A percentile compares a stretch with the other conserved stretches of the same genome.
Conservation (phyloP, 2,797 vertebrate species). For the Esox masquinongy region DNA sequence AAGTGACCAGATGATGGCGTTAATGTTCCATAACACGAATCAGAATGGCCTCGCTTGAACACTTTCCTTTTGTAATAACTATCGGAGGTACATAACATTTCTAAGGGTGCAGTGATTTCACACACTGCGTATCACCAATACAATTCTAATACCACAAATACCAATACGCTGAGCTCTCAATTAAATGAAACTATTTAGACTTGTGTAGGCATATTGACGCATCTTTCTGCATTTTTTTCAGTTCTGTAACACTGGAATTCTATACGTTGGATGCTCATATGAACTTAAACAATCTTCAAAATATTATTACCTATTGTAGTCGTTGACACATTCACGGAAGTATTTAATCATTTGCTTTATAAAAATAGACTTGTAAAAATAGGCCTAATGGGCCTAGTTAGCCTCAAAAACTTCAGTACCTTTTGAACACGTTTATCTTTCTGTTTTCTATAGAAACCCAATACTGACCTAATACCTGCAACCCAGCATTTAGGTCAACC, state of each 20-base stretch:
- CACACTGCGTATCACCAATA: slow-evolving; percentile 38
- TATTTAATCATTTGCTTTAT: background rate
- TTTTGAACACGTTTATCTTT: background rate
- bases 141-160: background rate
- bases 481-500: too few species aligned
- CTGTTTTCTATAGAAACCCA: background rate
- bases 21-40: slow-evolving; percentile 69
- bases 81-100: slow-evolving; percentile 44
- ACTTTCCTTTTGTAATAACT: slow-evolving; percentile 32
- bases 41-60: background rate
- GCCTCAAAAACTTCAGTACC: background rate
- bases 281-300: background rate
- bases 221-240: background rate
- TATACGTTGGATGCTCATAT: background rate
- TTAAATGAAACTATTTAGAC: background rate
- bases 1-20: slow-evolving; percentile 79
- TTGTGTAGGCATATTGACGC: background rate
- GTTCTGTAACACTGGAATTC: background rate
- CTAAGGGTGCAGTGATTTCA: slow-evolving; percentile 57
- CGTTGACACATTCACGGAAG: background rate
- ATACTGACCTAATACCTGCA: background rate
- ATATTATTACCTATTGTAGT: background rate
- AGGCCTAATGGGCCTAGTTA: background rate
- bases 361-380: background rate
- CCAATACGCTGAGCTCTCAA: background rate